Percentiles rank a stretch among this genome's conserved stretches.
Evolutionary conservation across 64 coral and sea anemone genomes (phyloP).

Genomic region (Montipora cactus): DNA sequence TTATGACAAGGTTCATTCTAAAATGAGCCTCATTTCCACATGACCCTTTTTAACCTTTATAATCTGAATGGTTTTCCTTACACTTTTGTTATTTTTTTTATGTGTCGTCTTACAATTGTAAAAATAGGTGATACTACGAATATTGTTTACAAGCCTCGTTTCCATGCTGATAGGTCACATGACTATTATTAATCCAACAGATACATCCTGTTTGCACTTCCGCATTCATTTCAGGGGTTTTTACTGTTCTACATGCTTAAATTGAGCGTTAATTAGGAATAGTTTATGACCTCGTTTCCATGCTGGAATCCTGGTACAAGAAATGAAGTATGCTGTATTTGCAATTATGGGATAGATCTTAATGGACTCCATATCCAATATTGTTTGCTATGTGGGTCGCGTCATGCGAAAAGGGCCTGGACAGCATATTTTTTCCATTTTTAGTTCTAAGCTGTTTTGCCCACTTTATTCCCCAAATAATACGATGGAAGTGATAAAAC

Average conservation of each 20-base stretch:
- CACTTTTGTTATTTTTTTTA: neutral
- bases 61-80: neutral
- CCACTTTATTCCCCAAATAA: constrained; percentile 3
- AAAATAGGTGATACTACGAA: neutral
- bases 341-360: constrained; percentile 23
- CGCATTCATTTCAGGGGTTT: neutral
- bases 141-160: constrained; percentile 3
- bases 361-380: constrained; percentile 5
- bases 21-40: neutral
- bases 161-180: neutral
- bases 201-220: constrained; percentile 5
- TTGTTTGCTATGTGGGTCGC: neutral
- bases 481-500: neutral
- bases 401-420: too few species aligned
- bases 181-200: neutral
- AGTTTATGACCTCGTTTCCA: neutral
- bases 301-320: neutral
- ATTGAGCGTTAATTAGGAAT: neutral
- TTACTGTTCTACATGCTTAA: neutral
- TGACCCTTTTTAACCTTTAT: neutral
- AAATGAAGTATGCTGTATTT: constrained; percentile 1
- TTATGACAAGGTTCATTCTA: neutral
- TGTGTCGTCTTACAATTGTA: neutral
- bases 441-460: too few species aligned
- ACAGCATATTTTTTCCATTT: too few species aligned